Conservation (phyloP, 2,113 vertebrate genomes). For the Oreotrochilus melanogaster region DNA sequence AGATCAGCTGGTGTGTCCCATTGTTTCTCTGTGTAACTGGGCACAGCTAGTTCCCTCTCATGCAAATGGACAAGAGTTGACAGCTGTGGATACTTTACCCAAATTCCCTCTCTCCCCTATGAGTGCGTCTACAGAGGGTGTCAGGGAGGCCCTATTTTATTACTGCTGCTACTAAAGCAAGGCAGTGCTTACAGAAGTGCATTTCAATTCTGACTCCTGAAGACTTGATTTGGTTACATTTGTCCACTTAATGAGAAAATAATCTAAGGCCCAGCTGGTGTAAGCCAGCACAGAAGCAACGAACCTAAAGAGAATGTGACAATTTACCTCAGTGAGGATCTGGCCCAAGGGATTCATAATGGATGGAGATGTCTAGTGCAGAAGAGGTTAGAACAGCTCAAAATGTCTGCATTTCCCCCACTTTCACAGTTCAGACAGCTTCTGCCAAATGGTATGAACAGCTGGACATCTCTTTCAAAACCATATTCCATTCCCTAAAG, state of each 20-base stretch:
- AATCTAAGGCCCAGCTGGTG: conserved; percentile 23
- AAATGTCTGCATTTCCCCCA: background rate
- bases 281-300: background rate
- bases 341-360: conserved; percentile 60
- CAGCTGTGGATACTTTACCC: background rate
- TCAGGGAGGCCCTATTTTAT: background rate
- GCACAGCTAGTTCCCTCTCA: background rate
- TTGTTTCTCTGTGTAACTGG: background rate
- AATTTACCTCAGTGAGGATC: conserved; percentile 25
- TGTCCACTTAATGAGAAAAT: conserved; percentile 49
- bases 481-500: conserved; percentile 63
- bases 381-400: background rate
- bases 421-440: background rate
- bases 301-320: background rate
- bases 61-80: background rate
- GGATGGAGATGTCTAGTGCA: conserved; percentile 41
- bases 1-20: rapidly evolving
- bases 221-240: conserved; percentile 15
- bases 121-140: background rate
- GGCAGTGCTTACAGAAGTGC: conserved; percentile 2
- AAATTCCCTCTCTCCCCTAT: background rate
- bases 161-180: background rate
- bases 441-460: conserved; percentile 50
- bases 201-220: background rate
- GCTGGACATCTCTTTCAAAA: conserved; percentile 50